phyloP scores from a whole-genome alignment of 2,888 invertebrate genomes.

The Nomada ruficornis region DNA sequence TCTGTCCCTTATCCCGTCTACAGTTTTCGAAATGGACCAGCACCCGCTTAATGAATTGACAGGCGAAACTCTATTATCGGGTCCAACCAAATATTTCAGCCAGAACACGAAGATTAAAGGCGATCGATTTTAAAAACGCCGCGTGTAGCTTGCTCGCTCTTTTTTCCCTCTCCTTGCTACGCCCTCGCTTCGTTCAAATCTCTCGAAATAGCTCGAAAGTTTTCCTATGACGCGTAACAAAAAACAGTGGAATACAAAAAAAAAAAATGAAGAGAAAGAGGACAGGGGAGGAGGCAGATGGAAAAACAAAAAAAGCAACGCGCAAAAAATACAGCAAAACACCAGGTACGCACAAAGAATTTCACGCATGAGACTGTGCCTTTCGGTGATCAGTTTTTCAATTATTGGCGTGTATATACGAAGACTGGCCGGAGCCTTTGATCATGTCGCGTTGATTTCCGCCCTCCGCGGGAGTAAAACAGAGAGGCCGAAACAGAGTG shows the following conservation, averaged over 20 bases:
- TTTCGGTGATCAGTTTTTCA: slow-evolving; percentile 70
- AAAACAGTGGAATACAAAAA: neutral
- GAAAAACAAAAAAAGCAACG: neutral
- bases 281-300: neutral
- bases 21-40: slow-evolving; percentile 42
- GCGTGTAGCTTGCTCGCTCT: slow-evolving; percentile 1
- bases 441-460: slow-evolving; percentile 63
- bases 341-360: slow-evolving; percentile 52
- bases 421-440: slow-evolving; percentile 64
- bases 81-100: slow-evolving; percentile 46
- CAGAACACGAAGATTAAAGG: slow-evolving; percentile 48
- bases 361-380: slow-evolving; percentile 67
- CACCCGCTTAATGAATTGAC: slow-evolving; percentile 52
- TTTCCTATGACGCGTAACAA: slow-evolving; percentile 36
- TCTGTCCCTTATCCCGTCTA: slow-evolving; percentile 34
- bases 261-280: neutral
- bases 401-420: slow-evolving; percentile 64
- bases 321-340: neutral
- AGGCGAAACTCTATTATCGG: slow-evolving; percentile 26
- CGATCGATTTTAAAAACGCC: slow-evolving; percentile 53
- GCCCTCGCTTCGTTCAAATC: slow-evolving; percentile 36
- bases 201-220: slow-evolving; percentile 32
- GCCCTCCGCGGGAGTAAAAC: slow-evolving; percentile 18
- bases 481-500: slow-evolving; percentile 29
- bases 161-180: neutral